Percentiles rank a stretch among this genome's conserved stretches.
These are phyloP conservation scores for Nautilus pompilius DNA, from an alignment of 1,140 invertebrate genomes.

Conservation along the genomic window DNA sequence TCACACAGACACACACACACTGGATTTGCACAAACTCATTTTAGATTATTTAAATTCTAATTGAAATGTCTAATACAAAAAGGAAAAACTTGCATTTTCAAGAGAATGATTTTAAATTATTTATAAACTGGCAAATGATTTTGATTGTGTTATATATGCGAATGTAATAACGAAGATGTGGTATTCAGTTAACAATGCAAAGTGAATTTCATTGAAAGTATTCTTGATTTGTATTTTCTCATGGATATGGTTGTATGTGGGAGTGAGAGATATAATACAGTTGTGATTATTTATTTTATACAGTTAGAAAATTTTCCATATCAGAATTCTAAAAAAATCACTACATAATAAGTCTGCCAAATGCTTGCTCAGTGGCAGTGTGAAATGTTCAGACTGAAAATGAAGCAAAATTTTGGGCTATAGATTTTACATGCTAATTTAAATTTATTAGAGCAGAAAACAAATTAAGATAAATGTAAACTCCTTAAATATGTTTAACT, in stretches of 20 bases:
- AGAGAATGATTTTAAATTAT: background rate
- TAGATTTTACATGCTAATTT: too few species aligned
- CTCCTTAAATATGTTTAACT: too few species aligned
- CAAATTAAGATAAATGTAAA: too few species aligned
- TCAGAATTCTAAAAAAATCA: too few species aligned
- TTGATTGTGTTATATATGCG: background rate
- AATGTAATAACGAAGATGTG: background rate
- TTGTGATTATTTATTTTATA: too few species aligned
- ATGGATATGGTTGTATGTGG: background rate
- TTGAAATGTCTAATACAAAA: background rate
- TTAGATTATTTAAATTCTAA: background rate
- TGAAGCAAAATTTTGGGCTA: too few species aligned
- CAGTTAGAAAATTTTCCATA: too few species aligned
- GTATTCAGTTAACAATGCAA: background rate
- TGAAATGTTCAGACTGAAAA: too few species aligned
- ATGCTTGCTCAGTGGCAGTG: too few species aligned
- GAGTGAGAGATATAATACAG: too few species aligned
- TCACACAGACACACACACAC: background rate
- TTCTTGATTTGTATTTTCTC: background rate
- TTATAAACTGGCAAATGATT: background rate
- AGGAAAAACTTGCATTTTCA: background rate
- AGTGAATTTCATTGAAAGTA: background rate
- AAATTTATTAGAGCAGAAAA: too few species aligned
- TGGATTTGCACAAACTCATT: background rate
- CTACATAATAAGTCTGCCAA: too few species aligned